Percentiles rank a stretch among this genome's conserved stretches.
Conservation (phyloP, 2,113 vertebrate species). For the Hyla sarda region DNA sequence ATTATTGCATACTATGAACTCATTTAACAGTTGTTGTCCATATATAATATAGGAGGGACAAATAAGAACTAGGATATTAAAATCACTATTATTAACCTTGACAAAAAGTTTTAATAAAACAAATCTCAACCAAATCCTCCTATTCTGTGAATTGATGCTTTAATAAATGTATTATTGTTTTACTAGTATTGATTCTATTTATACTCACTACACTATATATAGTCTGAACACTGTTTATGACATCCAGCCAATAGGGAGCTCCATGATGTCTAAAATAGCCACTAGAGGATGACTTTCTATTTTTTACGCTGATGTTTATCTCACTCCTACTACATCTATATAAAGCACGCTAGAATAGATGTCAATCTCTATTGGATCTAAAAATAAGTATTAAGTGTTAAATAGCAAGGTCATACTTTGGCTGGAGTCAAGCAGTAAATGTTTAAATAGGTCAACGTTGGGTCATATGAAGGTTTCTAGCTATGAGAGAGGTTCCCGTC, state of each 20-base stretch:
- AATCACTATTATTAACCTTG: background rate
- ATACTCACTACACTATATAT: constrained; percentile 20
- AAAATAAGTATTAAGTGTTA: constrained; percentile 49
- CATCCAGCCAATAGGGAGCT: constrained; percentile 9
- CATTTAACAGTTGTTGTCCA: no score
- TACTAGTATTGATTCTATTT: background rate
- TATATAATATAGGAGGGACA: no score
- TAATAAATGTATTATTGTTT: background rate
- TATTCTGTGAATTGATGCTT: background rate
- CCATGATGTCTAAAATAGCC: constrained; percentile 45
- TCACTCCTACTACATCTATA: constrained; percentile 49
- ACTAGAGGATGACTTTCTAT: constrained; percentile 42
- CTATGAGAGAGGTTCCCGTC: constrained; percentile 38
- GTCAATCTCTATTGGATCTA: constrained; percentile 31
- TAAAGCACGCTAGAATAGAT: constrained; percentile 41
- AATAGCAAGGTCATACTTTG: constrained; percentile 47
- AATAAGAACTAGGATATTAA: no score
- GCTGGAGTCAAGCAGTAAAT: constrained; percentile 25
- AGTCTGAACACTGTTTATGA: constrained; percentile 12
- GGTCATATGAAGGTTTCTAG: constrained; percentile 44
- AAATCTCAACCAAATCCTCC: background rate
- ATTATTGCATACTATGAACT: no score
- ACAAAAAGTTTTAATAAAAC: background rate
- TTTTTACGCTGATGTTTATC: constrained; percentile 55
- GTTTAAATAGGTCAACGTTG: constrained; percentile 46